Evolutionary conservation across 2,113 vertebrate genomes (phyloP).

Genomic region (Bungarus multicinctus): DNA sequence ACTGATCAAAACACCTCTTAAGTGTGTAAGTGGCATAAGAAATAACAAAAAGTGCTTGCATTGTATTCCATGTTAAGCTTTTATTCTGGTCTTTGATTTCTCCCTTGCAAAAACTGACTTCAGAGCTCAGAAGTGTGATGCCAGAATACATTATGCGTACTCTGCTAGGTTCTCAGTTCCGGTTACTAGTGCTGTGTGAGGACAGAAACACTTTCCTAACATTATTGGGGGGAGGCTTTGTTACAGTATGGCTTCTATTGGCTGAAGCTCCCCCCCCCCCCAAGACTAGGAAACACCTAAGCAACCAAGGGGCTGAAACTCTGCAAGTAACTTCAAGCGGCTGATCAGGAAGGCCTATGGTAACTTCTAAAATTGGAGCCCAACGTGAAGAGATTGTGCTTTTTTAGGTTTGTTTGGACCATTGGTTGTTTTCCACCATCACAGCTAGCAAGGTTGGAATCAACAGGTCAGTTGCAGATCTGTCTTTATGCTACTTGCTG

Average conservation of each 20-base stretch:
- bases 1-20: conserved; percentile 48
- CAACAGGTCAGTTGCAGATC: conserved; percentile 72
- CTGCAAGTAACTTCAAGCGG: conserved; percentile 75
- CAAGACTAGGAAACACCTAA: conserved; percentile 72
- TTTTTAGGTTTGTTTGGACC: conserved; percentile 66
- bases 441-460: conserved; percentile 63
- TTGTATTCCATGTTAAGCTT: conserved; percentile 78
- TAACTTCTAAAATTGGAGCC: conserved; percentile 59
- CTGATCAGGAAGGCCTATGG: conserved; percentile 73
- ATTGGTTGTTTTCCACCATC: conserved; percentile 70
- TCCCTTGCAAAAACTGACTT: conserved; percentile 54
- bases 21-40: conserved; percentile 64
- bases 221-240: conserved; percentile 67
- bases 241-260: conserved; percentile 70
- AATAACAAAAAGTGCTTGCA: conserved; percentile 75
- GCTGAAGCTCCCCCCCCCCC: conserved; percentile 66
- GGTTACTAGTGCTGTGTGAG: conserved; percentile 71
- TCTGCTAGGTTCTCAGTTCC: conserved; percentile 71
- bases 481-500: conserved; percentile 65
- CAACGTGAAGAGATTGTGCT: conserved; percentile 66
- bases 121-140: conserved; percentile 79
- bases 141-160: conserved; percentile 77
- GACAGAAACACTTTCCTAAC: conserved; percentile 61
- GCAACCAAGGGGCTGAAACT: conserved; percentile 74
- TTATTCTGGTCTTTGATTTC: conserved; percentile 51